phyloP scores from a whole-genome alignment of 2,113 vertebrate species.

The Sinocyclocheilus grahami region DNA sequence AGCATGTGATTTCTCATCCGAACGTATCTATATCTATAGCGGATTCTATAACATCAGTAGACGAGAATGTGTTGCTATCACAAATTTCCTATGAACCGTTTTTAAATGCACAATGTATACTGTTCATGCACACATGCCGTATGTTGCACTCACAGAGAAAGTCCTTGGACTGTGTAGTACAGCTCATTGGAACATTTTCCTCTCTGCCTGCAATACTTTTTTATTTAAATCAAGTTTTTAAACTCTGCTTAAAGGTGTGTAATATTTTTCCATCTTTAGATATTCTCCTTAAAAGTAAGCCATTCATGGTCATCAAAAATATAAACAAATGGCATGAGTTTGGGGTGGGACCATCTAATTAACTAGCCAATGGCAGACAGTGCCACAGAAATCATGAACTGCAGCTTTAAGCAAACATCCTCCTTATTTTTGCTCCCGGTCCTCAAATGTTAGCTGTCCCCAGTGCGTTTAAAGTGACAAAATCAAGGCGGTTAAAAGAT shows the following conservation, averaged over 20 bases:
- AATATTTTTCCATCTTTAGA: not conserved
- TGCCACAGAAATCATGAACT: not conserved
- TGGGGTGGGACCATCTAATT: not conserved
- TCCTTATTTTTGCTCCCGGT: not conserved
- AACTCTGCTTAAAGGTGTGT: not conserved
- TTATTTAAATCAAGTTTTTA: not conserved
- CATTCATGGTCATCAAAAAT: conserved; percentile 1
- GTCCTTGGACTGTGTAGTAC: not conserved
- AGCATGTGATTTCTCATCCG: conserved; percentile 9
- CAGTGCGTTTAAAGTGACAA: conserved; percentile 1
- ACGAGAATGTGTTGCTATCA: not conserved
- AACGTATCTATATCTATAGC: conserved; percentile 5
- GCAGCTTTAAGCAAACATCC: conserved; percentile 3
- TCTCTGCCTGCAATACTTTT: not conserved
- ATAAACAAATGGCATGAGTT: not conserved
- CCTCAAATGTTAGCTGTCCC: not conserved
- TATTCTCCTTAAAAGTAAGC: not conserved
- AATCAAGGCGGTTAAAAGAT: conserved; percentile 5
- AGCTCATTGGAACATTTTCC: not conserved
- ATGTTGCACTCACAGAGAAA: conserved; percentile 2
- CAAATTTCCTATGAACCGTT: not conserved
- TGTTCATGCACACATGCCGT: not conserved
- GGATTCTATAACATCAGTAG: not conserved
- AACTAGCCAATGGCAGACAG: not conserved
- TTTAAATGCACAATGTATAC: not conserved